Conservation (phyloP, 2,888 invertebrate genomes). For the Eurytoma californica region DNA sequence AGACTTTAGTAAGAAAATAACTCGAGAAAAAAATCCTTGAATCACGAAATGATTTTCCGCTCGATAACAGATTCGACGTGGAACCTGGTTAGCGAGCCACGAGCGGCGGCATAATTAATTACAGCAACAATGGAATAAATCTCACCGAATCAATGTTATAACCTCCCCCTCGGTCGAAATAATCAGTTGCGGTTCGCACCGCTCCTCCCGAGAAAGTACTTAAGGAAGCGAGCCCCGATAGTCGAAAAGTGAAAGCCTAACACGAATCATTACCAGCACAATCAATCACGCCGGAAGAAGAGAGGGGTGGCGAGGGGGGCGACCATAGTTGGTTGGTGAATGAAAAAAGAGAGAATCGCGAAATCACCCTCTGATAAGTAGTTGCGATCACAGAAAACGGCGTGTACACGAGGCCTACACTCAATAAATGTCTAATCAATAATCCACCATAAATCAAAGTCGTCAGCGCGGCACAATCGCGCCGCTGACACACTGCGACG, state of each 20-base stretch:
- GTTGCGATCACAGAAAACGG: constrained; percentile 4
- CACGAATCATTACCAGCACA: constrained; percentile 24
- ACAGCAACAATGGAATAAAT: no score
- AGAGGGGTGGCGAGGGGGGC: neutral
- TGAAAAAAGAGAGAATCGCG: constrained; percentile 9
- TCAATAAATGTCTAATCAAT: constrained; percentile 50
- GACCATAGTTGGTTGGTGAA: neutral
- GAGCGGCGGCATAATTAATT: no score
- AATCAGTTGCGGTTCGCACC: neutral
- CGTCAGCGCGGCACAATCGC: constrained; percentile 8
- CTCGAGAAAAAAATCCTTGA: no score
- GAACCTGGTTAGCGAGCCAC: no score
- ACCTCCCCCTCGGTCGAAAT: neutral
- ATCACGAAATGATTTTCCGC: no score
- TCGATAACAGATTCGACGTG: no score
- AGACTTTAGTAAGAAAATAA: no score
- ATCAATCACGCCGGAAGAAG: constrained; percentile 38
- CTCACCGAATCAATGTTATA: neutral
- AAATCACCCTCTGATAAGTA: constrained; percentile 39
- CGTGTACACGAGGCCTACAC: constrained; percentile 21
- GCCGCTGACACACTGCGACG: neutral
- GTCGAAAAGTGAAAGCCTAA: constrained; percentile 16
- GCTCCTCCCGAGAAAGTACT: constrained; percentile 1
- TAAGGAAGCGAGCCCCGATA: neutral
- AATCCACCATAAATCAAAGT: constrained; percentile 51